phyloP scores from a whole-genome alignment of 2,888 invertebrate species.

The Drosophila maculinotata region DNA sequence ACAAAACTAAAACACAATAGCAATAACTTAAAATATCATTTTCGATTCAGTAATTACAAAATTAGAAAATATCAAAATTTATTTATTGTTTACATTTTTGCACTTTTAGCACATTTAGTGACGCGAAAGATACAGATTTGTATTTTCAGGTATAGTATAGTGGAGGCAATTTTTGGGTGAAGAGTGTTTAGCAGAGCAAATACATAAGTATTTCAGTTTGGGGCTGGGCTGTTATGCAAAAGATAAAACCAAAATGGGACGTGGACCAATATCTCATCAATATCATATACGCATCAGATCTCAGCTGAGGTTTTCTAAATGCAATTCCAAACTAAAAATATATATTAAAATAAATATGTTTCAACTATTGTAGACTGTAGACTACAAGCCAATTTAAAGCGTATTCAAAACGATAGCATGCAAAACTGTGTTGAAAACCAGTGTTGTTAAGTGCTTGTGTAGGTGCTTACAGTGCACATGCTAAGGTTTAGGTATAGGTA shows the following conservation, averaged over 20 bases:
- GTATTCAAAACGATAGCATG: conserved; percentile 23
- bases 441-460: conserved; percentile 39
- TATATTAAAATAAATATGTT: conserved; percentile 2
- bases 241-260: conserved; percentile 57
- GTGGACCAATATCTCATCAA: conserved; percentile 37
- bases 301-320: conserved; percentile 17
- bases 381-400: conserved; percentile 16
- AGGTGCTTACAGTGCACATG: conserved; percentile 21
- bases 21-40: conserved; percentile 29
- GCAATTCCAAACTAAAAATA: conserved; percentile 7
- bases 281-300: neutral
- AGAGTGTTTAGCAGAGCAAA: conserved; percentile 8
- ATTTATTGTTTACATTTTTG: conserved; percentile 58
- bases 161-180: neutral
- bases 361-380: too few relatives aligned
- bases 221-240: conserved; percentile 58
- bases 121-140: neutral
- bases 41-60: conserved; percentile 20
- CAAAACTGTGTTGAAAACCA: conserved; percentile 33
- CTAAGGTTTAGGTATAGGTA: neutral
- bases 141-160: neutral
- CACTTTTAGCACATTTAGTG: conserved; percentile 43
- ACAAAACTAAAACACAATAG: conserved; percentile 23
- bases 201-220: neutral
- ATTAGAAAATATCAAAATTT: conserved; percentile 32